Conservation (phyloP, 2,888 invertebrate species). For the Tachina grossa region DNA sequence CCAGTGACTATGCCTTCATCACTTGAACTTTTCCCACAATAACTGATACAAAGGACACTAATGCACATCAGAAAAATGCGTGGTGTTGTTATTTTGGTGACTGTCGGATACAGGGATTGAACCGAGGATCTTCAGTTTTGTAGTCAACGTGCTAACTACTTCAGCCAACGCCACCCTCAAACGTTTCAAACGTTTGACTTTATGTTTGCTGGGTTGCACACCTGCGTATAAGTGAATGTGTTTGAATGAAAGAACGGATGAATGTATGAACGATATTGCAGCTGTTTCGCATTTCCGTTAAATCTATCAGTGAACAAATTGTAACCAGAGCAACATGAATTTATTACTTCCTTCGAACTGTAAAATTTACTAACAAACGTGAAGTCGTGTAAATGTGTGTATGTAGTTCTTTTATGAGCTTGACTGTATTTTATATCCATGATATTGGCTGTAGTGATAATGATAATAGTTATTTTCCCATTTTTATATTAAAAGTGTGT, state of each 20-base stretch:
- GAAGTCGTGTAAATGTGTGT: constrained; percentile 21
- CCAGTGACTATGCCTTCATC: too few species aligned
- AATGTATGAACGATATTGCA: constrained; percentile 50
- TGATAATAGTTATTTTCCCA: constrained; percentile 33
- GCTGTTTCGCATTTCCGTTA: constrained; percentile 69
- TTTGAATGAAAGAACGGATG: not conserved
- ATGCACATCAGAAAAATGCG: too few species aligned
- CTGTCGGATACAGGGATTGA: too few species aligned
- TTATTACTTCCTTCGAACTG: constrained; percentile 79
- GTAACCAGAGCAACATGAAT: constrained; percentile 79
- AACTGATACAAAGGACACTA: too few species aligned
- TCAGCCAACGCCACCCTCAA: too few species aligned
- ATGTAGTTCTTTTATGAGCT: not conserved
- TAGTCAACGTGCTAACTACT: too few species aligned
- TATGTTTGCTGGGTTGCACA: not conserved
- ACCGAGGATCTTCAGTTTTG: too few species aligned
- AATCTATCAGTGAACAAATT: constrained; percentile 76
- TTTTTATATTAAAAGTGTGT: constrained; percentile 31
- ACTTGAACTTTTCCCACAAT: too few species aligned
- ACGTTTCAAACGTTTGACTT: too few species aligned
- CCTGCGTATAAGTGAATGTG: not conserved
- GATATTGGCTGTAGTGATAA: constrained; percentile 31
- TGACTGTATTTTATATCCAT: not conserved
- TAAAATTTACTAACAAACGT: constrained; percentile 32
- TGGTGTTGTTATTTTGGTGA: too few species aligned